Evolutionary conservation across 2,113 vertebrate species (phyloP), one percentile per base, ranked within the genome.

Genomic region (Phaethornis superciliosus): DNA sequence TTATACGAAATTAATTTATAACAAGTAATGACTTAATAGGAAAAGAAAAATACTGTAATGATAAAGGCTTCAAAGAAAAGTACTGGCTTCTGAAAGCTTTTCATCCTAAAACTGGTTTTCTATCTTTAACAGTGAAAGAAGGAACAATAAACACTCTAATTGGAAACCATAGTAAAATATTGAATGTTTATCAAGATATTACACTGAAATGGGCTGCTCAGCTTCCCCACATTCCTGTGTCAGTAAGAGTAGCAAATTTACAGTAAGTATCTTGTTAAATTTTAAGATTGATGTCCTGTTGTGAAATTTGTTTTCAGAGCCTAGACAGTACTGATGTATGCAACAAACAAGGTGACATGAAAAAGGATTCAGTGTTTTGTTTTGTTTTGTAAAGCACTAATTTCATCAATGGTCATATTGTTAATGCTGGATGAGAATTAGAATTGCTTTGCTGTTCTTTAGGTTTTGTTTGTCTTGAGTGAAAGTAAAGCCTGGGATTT

Each of bases 161-260:
- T 69, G 98, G 98, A 70, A 99, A 98, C 97, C 99, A 99, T 81
- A 98, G 96, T 94, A 98, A 97, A 95, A 98, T 99, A 98, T 95
- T 99, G 96, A 98, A 99, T 93, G 95, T 99, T 86, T 99, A 99
- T 97, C 98, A 99, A 97, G 99, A 99, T 40, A 97, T 99, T 91
- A 98, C 98, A 8, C 96, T 99, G 92, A 99, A 98, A 97, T 99
- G 99, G 99, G 99, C 98, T 15, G 94, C 99, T 70, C 99, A 99
- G 91, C 99, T 99, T 51, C 90, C 99, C 44, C 98, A 98, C 6
- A 62, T 98, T 86, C 99, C 99, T 42, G 98, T 99, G 21, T 97
- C 98, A 49, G 94, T 99, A 21, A 98, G 98, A 85, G 96, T 99
- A 67, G 98, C 98, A 5, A 99, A 97, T 96, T 98, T 99, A 92